Evolutionary conservation across 2,888 invertebrate species (phyloP).

Genomic region (Ferdinandea cuprea): DNA sequence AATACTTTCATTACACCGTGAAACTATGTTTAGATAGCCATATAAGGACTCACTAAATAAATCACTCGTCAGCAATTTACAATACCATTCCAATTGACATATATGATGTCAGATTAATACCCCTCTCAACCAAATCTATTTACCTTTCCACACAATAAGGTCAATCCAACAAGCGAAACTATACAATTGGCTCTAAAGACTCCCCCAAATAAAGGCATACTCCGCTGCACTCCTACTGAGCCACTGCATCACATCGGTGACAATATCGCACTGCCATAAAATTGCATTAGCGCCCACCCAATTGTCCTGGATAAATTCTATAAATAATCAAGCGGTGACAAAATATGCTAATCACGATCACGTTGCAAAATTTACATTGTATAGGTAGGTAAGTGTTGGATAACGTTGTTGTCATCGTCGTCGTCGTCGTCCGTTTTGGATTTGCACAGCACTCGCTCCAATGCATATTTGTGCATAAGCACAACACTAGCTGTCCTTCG

Average conservation of each 20-base stretch:
- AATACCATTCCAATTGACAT: conserved; percentile 58
- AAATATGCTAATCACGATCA: conserved; percentile 75
- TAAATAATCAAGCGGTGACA: conserved; percentile 74
- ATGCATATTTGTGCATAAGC: conserved; percentile 21
- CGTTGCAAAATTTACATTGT: conserved; percentile 66
- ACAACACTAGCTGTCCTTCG: conserved; percentile 61
- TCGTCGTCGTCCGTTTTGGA: conserved; percentile 27
- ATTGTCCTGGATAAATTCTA: conserved; percentile 74
- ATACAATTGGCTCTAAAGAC: conserved; percentile 67
- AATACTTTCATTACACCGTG: neutral
- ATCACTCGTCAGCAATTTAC: conserved; percentile 58
- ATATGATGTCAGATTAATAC: conserved; percentile 65
- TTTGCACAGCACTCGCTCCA: conserved; percentile 8
- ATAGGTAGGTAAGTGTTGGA: conserved; percentile 25
- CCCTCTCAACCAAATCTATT: conserved; percentile 11
- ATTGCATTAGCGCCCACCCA: conserved; percentile 74
- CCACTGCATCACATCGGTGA: conserved; percentile 37
- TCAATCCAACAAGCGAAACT: conserved; percentile 50
- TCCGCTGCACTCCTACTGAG: conserved; percentile 49
- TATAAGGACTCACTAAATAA: conserved; percentile 29
- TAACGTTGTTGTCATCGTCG: conserved; percentile 20
- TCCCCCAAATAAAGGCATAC: conserved; percentile 73
- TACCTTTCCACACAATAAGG: conserved; percentile 52
- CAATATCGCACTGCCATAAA: conserved; percentile 74
- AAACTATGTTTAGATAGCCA: neutral